Base-by-base conservation (phyloP, 2,797 vertebrate genomes). In the Neomorphus geoffroyi region DNA sequence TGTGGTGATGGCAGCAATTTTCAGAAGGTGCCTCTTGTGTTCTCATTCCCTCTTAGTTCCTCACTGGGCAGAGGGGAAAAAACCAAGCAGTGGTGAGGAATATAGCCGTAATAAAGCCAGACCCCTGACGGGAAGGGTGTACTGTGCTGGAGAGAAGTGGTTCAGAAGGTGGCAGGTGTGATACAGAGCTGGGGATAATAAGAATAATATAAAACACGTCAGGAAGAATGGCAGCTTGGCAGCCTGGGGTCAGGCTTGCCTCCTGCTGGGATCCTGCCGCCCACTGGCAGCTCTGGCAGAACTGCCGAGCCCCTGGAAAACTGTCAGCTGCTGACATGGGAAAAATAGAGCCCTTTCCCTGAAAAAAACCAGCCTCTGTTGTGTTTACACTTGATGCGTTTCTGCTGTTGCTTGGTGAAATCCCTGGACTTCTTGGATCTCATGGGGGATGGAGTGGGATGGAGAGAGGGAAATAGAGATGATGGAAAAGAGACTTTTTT, bases 161-260 rank as follows among this genome's bases (percentile, higher is more conserved):
- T 32, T 73, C 48, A 24, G 71, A 35, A 72, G 62, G 46, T 26
- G 41, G 78, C 11, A 45, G n/a, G 61, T 41, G 50, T 2, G 3
- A 66, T 26, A 12, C 15, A 18, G 58, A 54, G 33, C 45, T 0
- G 9, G 27, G 26, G 51, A 58, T 88, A 81, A 92, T 72, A 62
- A 88, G 58, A 71, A 50, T 75, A 74, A 79, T 24, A 69, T 27
- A 32, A 79, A 50, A 94, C 69, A 24, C 4, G 18, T 67, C 78
- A 79, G 60, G 69, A 73, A 88, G 50, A 71, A 70, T 66, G 88
- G 82, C 82, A 96, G 93, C 71, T 90, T 10, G 3, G 82, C 61
- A 56, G 24, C 71, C 43, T 3, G 13, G 41, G 73, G 60, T 78
- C 46, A 70, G 64, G 16, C 35, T 88, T 0, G 0, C 39, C 43